Evolutionary conservation across 2,888 invertebrate species (phyloP).

Genomic region (Apoda limacodes): DNA sequence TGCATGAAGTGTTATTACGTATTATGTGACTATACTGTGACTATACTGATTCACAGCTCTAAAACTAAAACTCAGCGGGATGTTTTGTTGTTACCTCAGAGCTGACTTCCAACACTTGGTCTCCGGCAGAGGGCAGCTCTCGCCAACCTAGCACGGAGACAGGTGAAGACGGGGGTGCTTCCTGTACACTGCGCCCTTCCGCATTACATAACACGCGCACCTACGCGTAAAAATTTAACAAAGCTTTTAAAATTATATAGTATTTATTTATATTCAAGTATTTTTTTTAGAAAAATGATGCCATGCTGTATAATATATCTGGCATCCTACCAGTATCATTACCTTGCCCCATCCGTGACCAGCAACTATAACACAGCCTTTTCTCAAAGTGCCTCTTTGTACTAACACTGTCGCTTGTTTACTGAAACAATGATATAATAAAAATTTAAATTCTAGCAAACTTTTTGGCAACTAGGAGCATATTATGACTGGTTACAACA

Average conservation of each 20-base stretch:
- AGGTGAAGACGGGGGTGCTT: conserved; percentile 84
- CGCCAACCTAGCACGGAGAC: conserved; percentile 93
- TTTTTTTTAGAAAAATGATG: background rate
- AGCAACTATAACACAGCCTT: conserved; percentile 83
- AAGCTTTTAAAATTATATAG: background rate
- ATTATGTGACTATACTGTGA: too few species aligned
- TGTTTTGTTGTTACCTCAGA: conserved; percentile 79
- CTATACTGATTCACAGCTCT: too few species aligned
- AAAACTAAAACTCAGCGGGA: too few species aligned
- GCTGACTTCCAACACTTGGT: conserved; percentile 85
- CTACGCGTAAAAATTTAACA: conserved; percentile 21
- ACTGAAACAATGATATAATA: conserved; percentile 42
- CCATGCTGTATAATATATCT: too few species aligned
- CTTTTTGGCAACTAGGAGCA: background rate
- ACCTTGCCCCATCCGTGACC: conserved; percentile 86
- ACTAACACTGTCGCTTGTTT: conserved; percentile 88
- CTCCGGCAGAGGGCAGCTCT: conserved; percentile 89
- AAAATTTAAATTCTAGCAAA: background rate
- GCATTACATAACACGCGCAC: conserved; percentile 82
- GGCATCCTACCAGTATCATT: too few species aligned
- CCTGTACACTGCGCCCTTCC: conserved; percentile 72
- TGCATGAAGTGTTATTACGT: too few species aligned
- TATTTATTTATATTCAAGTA: background rate
- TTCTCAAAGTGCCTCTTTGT: conserved; percentile 85
- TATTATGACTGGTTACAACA: too few species aligned